Base-by-base conservation (phyloP, 2,888 invertebrate species). In the Timandra comae region DNA sequence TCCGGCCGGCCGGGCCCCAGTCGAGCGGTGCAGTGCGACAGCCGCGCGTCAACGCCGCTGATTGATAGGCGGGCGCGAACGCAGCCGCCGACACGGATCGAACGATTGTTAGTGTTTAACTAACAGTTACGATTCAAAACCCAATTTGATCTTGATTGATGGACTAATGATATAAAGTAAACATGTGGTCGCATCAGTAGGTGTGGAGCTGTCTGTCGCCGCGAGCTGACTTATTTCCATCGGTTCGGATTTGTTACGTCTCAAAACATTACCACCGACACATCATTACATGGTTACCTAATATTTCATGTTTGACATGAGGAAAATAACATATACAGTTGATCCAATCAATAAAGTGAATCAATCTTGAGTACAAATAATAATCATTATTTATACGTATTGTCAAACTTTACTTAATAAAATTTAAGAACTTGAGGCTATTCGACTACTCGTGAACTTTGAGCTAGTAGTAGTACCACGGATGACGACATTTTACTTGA, bases 111-210 rank as follows among this genome's bases (percentile, higher is more conserved):
- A 74, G 75, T 78, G 77, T 81, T 80, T 77, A 78, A 80, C 75
- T 76, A 78, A 78, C 78, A 78, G 78, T 77, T 77, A 79, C 69
- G 59, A 74, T 74, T 77, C 74, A 71, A 77, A 78, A 76, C 66
- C 68, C 71, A 76, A 77, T 74, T 72, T 69, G 72, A 72, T 68
- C 73, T 76, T 84, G 84, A 84, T 84, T 78, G 84, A 84, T 84
- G 79, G 80, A 76, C 70, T 84, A 81, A 81, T 84, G 81, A 80
- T 81, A 80, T 75, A 80, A 81, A 79, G 73, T 63, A 80, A 84
- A 84, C 79, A 80, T 56, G 60, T 53, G 50, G 63, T 63, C 62
- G 48, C 58, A 59, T 57, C 64, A 56, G 67, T 65, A 68, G 66
- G 70, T 70, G 71, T 61, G 58, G 55, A 57, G 44, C 50, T 38